Evolutionary conservation across 2,797 vertebrate species (phyloP).

Genomic region (Sciurus vulgaris): DNA sequence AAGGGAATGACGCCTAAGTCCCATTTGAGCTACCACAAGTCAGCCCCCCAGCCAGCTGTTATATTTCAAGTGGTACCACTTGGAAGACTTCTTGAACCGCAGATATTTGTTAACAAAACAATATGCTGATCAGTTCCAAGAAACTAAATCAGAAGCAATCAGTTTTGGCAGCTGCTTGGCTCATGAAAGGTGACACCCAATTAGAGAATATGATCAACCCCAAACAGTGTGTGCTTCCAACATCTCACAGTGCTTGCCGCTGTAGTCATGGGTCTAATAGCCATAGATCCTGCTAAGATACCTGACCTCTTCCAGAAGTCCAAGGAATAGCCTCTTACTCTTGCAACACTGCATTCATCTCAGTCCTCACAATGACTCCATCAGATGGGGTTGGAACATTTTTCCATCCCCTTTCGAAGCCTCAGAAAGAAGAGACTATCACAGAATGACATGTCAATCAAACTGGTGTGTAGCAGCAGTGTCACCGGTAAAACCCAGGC

Average conservation of each 20-base stretch:
- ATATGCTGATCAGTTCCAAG: slow-evolving; percentile 77
- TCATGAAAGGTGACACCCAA: slow-evolving; percentile 78
- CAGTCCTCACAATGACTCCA: background rate
- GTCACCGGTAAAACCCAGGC: background rate
- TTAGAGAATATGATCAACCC: slow-evolving; percentile 72
- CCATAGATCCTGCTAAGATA: slow-evolving; percentile 6
- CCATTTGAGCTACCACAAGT: slow-evolving; percentile 41
- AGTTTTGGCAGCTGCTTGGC: slow-evolving; percentile 73
- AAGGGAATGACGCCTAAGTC: slow-evolving; percentile 12
- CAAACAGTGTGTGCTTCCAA: slow-evolving; percentile 58
- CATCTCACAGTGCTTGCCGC: slow-evolving; percentile 57
- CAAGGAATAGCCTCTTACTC: background rate
- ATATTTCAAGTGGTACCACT: slow-evolving; percentile 56
- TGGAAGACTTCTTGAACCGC: slow-evolving; percentile 74
- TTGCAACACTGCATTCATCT: slow-evolving; percentile 2
- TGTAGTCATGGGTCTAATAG: slow-evolving; percentile 58
- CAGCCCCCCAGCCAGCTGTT: slow-evolving; percentile 55
- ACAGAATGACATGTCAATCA: background rate
- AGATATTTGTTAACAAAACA: slow-evolving; percentile 78
- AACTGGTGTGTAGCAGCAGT: background rate
- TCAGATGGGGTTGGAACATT: background rate
- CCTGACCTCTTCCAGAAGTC: slow-evolving; percentile 55
- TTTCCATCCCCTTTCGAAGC: background rate
- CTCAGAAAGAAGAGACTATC: slow-evolving; percentile 37
- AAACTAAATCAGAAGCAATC: slow-evolving; percentile 77